Percentiles rank a stretch among this genome's conserved stretches.
Evolutionary conservation across 2,113 vertebrate genomes (phyloP).

Genomic region (Channa maculata): DNA sequence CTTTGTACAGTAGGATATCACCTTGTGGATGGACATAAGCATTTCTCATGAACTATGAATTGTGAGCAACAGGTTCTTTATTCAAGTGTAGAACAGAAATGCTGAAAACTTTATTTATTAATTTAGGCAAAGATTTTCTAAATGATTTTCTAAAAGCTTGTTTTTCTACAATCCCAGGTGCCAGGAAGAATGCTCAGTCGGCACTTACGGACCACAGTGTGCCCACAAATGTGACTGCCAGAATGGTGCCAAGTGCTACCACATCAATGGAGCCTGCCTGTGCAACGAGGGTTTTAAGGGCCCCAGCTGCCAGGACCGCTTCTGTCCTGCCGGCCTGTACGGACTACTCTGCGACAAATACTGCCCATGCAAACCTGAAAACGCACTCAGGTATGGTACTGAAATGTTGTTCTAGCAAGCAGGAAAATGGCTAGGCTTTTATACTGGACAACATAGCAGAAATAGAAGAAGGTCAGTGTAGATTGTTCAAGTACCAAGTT

Average conservation of each 20-base stretch:
- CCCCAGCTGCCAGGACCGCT: conserved; percentile 91
- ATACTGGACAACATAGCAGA: background rate
- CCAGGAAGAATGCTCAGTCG: conserved; percentile 93
- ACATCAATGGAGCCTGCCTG: conserved; percentile 90
- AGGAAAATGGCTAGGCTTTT: background rate
- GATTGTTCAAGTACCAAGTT: background rate
- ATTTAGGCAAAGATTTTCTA: no score
- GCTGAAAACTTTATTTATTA: no score
- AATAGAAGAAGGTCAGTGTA: background rate
- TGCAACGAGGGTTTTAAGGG: conserved; percentile 95
- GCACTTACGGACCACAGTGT: conserved; percentile 92
- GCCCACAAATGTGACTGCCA: conserved; percentile 91
- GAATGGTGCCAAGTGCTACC: conserved; percentile 93
- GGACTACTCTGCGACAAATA: conserved; percentile 90
- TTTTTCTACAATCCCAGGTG: conserved; percentile 81
- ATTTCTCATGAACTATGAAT: no score
- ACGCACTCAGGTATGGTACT: conserved; percentile 88
- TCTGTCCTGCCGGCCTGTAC: conserved; percentile 91
- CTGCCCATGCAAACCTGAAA: conserved; percentile 89
- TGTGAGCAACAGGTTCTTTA: no score
- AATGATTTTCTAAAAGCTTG: background rate
- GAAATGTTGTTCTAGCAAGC: background rate
- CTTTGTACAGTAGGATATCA: background rate
- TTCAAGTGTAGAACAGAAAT: background rate
- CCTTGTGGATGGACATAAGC: no score